Evolutionary conservation across 2,888 invertebrate genomes (phyloP).

Genomic region (Gasteruption jaculator): DNA sequence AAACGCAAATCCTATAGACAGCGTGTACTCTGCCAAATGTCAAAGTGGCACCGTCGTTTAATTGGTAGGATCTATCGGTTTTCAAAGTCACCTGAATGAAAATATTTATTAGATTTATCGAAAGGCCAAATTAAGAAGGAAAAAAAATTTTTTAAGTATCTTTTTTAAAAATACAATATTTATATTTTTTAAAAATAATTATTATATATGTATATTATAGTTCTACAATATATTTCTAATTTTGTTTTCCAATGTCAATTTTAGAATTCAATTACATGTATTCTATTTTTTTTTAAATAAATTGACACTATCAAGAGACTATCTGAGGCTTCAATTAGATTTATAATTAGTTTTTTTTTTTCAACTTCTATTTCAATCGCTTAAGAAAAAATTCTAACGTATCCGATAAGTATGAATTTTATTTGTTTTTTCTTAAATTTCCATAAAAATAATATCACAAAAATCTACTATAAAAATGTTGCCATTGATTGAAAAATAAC

Average conservation of each 20-base stretch:
- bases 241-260: not conserved
- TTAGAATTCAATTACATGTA: not conserved
- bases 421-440: not conserved
- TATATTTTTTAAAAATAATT: not conserved
- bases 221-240: no score
- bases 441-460: constrained; percentile 3
- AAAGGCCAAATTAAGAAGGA: no score
- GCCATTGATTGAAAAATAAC: no score
- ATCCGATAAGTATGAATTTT: no score
- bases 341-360: no score
- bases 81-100: constrained; percentile 33
- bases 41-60: constrained; percentile 37
- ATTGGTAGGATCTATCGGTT: constrained; percentile 37
- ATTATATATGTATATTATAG: not conserved
- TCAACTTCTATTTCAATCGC: no score
- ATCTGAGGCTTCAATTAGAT: no score
- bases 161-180: constrained; percentile 1
- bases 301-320: no score
- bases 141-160: no score
- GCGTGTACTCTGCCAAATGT: constrained; percentile 37
- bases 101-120: not conserved
- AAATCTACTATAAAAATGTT: no score
- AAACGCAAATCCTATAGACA: constrained; percentile 21
- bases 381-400: no score
- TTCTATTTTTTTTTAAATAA: not conserved